Percentiles rank a stretch among this genome's conserved stretches.
Conservation (phyloP, 2,888 invertebrate species). For the Tyria jacobaeae region DNA sequence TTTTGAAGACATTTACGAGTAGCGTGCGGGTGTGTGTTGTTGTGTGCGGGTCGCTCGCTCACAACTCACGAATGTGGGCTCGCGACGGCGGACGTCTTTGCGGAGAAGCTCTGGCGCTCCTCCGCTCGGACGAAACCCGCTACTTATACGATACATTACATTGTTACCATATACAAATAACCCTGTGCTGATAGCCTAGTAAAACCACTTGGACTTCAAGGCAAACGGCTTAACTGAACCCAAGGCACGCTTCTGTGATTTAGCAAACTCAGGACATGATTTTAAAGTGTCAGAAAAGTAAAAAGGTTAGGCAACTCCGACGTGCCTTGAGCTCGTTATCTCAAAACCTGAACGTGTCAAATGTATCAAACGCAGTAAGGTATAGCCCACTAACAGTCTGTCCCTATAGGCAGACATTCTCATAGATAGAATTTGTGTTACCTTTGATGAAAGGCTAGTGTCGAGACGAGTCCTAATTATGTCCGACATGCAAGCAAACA, state of each 20-base stretch:
- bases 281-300: background rate
- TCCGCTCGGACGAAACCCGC: slow-evolving; percentile 34
- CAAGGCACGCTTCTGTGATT: slow-evolving; percentile 4
- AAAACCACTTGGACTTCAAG: slow-evolving; percentile 2
- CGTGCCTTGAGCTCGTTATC: background rate
- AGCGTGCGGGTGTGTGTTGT: slow-evolving; percentile 24
- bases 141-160: slow-evolving; percentile 29
- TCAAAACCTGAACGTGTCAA: background rate
- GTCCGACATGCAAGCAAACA: slow-evolving; percentile 27
- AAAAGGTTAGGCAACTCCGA: background rate
- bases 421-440: background rate
- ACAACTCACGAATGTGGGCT: slow-evolving; percentile 67
- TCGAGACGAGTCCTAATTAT: slow-evolving; percentile 15
- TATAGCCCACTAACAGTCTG: background rate
- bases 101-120: slow-evolving; percentile 36
- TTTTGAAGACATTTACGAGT: no score
- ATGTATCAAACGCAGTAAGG: background rate
- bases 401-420: background rate
- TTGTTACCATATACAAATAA: slow-evolving; percentile 10
- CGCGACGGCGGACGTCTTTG: slow-evolving; percentile 53
- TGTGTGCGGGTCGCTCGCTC: slow-evolving; percentile 57
- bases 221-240: background rate
- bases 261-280: background rate
- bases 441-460: slow-evolving; percentile 3
- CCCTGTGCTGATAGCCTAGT: slow-evolving; percentile 7